Conservation (phyloP, 2,797 vertebrate species). For the Gymnoscopelus braueri region DNA sequence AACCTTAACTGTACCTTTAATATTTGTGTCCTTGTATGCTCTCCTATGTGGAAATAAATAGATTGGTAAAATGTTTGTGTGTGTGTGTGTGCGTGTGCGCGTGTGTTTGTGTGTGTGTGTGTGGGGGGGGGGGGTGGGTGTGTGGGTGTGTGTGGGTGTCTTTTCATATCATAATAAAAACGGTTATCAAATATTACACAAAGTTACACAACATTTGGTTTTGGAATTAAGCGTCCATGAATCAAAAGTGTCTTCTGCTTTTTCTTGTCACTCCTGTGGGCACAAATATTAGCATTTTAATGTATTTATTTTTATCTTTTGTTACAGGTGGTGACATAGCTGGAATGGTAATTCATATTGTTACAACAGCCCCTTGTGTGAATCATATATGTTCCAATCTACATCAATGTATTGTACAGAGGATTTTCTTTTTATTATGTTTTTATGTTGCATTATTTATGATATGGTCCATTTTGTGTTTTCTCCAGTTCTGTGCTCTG, state of each 20-base stretch:
- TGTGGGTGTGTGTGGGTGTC: no score
- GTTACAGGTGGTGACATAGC: slow-evolving; percentile 82
- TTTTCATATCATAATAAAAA: no score
- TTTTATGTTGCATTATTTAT: background rate
- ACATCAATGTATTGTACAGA: background rate
- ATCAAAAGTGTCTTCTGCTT: background rate
- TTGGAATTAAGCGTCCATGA: no score
- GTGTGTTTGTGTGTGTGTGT: no score
- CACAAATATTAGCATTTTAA: slow-evolving; percentile 5
- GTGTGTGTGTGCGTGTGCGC: no score
- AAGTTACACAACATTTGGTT: no score
- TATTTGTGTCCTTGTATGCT: no score
- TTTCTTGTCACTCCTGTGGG: background rate
- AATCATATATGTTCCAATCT: background rate
- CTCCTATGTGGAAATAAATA: no score
- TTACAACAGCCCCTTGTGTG: background rate
- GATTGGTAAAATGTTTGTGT: no score
- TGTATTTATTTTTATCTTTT: slow-evolving; percentile 25
- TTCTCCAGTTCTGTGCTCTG: slow-evolving; percentile 84
- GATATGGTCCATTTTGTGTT: slow-evolving; percentile 11
- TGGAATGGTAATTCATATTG: slow-evolving; percentile 71
- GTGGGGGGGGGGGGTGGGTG: no score
- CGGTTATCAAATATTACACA: no score
- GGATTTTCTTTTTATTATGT: background rate
- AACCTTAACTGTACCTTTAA: no score